Evolutionary conservation across 2,113 vertebrate genomes (phyloP).

Genomic region (Platichthys flesus): DNA sequence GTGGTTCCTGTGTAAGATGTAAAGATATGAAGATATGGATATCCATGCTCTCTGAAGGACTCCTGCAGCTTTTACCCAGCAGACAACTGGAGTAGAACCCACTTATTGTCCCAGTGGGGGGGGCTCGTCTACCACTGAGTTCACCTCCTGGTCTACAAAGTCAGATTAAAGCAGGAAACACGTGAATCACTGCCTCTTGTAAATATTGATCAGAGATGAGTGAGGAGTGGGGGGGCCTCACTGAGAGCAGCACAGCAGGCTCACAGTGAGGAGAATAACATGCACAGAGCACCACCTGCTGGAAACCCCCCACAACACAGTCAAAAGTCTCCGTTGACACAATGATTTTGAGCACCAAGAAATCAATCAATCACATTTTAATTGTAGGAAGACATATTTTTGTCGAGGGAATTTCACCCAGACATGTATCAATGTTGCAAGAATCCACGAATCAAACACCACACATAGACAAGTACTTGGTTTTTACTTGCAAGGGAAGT

Average conservation of each 20-base stretch:
- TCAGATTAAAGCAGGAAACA: background rate
- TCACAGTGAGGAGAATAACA: constrained; percentile 11
- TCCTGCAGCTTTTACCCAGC: constrained; percentile 7
- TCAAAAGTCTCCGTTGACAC: no score
- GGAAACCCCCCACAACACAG: constrained; percentile 5
- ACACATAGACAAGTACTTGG: no score
- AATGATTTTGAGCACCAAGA: no score
- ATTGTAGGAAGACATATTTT: no score
- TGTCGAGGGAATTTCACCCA: no score
- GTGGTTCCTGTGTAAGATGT: background rate
- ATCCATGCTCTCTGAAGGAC: constrained; percentile 7
- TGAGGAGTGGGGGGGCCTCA: background rate
- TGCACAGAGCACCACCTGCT: constrained; percentile 58
- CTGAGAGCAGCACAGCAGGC: background rate
- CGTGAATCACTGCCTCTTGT: constrained; percentile 13
- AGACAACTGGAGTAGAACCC: background rate
- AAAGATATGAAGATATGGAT: background rate
- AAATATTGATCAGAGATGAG: constrained; percentile 14
- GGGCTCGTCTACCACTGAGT: background rate
- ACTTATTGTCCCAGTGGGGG: background rate
- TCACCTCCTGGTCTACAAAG: background rate
- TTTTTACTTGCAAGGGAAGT: no score
- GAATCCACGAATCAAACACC: no score
- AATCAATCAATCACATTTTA: no score
- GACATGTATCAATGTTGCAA: no score